Conservation (phyloP, 2,113 vertebrate genomes). For the Orycteropus afer region DNA sequence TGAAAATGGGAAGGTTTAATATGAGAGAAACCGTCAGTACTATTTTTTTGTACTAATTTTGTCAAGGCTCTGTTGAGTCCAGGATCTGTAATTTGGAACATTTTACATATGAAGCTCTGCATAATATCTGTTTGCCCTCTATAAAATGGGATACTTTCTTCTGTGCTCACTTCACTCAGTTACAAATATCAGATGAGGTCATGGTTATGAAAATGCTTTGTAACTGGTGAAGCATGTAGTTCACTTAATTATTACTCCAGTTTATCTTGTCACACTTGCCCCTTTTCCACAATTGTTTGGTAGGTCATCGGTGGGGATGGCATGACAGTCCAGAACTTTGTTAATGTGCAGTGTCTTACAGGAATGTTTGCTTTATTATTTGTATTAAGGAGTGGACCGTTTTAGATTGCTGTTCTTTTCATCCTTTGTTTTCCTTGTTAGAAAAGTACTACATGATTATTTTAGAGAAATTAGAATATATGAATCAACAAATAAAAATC, state of each 20-base stretch:
- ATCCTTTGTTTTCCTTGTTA: conserved; percentile 3
- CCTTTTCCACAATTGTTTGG: background rate
- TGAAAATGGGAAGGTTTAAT: conserved; percentile 3
- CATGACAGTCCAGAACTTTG: background rate
- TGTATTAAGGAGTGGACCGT: background rate
- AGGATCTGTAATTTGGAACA: background rate
- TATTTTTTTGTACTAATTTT: conserved; percentile 7
- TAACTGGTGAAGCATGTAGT: background rate
- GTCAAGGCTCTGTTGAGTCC: background rate
- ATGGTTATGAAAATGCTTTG: background rate
- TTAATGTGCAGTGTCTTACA: background rate
- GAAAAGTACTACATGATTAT: background rate
- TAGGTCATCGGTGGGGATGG: background rate
- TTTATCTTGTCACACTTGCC: background rate
- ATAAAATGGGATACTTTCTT: background rate
- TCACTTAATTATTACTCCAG: background rate
- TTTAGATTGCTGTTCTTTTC: background rate
- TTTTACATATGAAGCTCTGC: background rate
- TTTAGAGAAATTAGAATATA: conserved; percentile 39
- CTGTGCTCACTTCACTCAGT: background rate
- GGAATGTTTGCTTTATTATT: background rate
- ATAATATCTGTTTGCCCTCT: background rate
- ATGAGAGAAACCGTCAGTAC: background rate
- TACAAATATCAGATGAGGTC: background rate
- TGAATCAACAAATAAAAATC: conserved; percentile 40